phyloP scores from a whole-genome alignment of 1,140 invertebrate species.

The Solenopsis fugax region DNA sequence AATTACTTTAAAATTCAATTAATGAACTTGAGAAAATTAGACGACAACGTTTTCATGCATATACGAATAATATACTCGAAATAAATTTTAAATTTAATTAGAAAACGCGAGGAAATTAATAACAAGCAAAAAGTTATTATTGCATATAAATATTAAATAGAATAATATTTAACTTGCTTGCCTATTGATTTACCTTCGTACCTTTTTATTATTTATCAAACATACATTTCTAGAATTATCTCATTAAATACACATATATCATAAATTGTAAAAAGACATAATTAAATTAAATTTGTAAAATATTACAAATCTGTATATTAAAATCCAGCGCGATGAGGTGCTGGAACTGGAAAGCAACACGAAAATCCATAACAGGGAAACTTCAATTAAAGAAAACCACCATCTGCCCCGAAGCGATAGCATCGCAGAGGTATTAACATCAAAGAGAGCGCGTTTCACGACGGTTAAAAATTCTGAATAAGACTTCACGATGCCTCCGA shows the following conservation, averaged over 20 bases:
- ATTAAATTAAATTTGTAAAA: too few species aligned
- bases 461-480: constrained; percentile 53
- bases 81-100: constrained; percentile 72
- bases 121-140: constrained; percentile 1
- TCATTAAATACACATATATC: background rate
- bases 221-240: background rate
- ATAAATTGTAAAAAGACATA: background rate
- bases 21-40: constrained; percentile 71
- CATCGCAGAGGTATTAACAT: constrained; percentile 49
- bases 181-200: background rate
- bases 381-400: constrained; percentile 41
- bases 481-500: constrained; percentile 23
- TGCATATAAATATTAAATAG: background rate
- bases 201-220: background rate
- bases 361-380: constrained; percentile 44
- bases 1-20: constrained; percentile 71
- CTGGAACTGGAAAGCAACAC: constrained; percentile 1
- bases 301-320: background rate
- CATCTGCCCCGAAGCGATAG: constrained; percentile 27
- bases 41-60: background rate
- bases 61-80: constrained; percentile 55
- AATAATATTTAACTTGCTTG: constrained; percentile 27
- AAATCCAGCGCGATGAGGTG: constrained; percentile 6
- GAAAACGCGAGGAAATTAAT: constrained; percentile 1
- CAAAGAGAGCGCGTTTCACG: constrained; percentile 21